Percentiles rank a stretch among this genome's conserved stretches.
Conservation (phyloP, 2,113 vertebrate genomes). For the Rissa tridactyla region DNA sequence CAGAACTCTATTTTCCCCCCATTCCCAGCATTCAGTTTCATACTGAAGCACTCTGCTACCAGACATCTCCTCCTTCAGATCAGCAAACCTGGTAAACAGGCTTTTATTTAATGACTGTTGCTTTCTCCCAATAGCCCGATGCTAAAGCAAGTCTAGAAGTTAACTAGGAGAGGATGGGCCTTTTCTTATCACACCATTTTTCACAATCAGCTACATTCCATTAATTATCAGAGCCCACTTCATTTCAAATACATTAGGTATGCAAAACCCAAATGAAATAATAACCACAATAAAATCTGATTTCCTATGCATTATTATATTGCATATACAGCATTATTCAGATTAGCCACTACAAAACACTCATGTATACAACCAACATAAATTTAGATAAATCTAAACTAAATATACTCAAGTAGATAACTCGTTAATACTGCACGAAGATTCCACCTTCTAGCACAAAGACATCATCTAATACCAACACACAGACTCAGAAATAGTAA, state of each 20-base stretch:
- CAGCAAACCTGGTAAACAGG: neutral
- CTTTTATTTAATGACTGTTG: neutral
- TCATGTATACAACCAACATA: neutral
- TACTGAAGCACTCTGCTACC: neutral
- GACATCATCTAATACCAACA: neutral
- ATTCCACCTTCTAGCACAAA: neutral
- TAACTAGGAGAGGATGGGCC: neutral
- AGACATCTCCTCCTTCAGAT: neutral
- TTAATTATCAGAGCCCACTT: neutral
- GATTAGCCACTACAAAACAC: neutral
- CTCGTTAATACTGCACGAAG: neutral
- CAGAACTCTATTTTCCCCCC: neutral
- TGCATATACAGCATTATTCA: neutral
- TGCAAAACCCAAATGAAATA: neutral
- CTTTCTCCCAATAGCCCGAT: neutral
- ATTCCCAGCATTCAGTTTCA: neutral
- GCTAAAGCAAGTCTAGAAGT: neutral
- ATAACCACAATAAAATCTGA: neutral
- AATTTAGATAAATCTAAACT: neutral
- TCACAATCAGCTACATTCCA: neutral
- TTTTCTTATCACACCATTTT: neutral
- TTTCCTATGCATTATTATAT: neutral
- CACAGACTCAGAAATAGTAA: neutral
- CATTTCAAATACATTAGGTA: neutral
- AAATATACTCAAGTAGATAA: neutral